Conservation (phyloP, 1,140 invertebrate genomes). For the Nomia melanderi region DNA sequence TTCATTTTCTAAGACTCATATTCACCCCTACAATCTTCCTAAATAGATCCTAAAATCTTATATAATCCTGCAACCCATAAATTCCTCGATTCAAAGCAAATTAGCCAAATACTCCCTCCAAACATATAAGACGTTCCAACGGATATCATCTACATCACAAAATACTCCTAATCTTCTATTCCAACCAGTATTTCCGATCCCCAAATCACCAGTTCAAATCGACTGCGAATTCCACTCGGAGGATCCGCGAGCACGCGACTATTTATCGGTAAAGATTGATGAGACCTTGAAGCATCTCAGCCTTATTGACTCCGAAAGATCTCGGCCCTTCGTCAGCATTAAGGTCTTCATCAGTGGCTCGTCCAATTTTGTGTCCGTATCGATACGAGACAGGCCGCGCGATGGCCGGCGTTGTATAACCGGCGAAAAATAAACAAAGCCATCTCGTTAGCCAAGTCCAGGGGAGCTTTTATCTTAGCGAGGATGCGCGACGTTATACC, state of each 20-base stretch:
- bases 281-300: neutral
- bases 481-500: constrained; percentile 74
- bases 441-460: constrained; percentile 57
- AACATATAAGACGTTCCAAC: too few species aligned
- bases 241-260: neutral
- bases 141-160: too few species aligned
- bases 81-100: too few species aligned
- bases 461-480: constrained; percentile 58
- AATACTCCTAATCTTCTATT: too few species aligned
- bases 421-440: constrained; percentile 64
- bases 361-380: constrained; percentile 55
- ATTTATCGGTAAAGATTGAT: neutral
- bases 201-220: neutral
- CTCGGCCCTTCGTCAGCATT: constrained; percentile 6
- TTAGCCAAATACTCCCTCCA: too few species aligned
- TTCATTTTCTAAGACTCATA: too few species aligned
- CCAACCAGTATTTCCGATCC: neutral
- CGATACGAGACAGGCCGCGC: constrained; percentile 52
- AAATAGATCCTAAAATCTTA: too few species aligned
- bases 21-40: too few species aligned
- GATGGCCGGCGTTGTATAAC: constrained; percentile 34
- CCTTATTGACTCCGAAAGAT: constrained; percentile 7
- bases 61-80: too few species aligned
- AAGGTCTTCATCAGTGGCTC: constrained; percentile 38
- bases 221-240: neutral